Evolutionary conservation across 2,113 vertebrate species (phyloP).

Genomic region (Salvelinus namaycush): DNA sequence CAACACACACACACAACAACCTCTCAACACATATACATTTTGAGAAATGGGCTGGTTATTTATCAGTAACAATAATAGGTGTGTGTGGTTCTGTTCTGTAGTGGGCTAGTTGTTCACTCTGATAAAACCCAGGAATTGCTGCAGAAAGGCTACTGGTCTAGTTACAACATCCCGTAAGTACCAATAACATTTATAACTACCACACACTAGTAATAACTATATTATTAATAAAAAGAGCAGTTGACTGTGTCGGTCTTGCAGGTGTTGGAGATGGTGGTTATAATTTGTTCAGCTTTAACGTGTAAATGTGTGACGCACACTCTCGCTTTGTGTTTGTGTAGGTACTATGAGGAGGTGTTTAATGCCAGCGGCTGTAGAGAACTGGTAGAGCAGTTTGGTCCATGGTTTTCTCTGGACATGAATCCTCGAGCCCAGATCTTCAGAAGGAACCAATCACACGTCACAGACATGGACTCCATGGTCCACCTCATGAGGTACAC

Average conservation of each 20-base stretch:
- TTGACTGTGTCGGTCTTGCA: too few relatives aligned
- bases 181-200: not conserved
- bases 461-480: constrained; percentile 86
- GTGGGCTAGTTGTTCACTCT: constrained; percentile 72
- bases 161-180: constrained; percentile 94
- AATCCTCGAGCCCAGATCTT: constrained; percentile 92
- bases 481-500: constrained; percentile 88
- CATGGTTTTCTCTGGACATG: constrained; percentile 88
- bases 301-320: not conserved
- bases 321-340: constrained; percentile 34
- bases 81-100: constrained; percentile 34
- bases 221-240: too few relatives aligned
- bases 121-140: constrained; percentile 85
- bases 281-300: not conserved
- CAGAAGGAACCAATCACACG: constrained; percentile 82
- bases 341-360: constrained; percentile 86
- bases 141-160: constrained; percentile 89
- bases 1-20: not conserved
- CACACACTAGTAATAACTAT: not conserved
- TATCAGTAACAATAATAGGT: not conserved
- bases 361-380: constrained; percentile 83
- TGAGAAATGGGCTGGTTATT: not conserved
- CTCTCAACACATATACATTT: too few relatives aligned
- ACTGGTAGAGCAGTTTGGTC: constrained; percentile 83
- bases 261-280: too few relatives aligned